Evolutionary conservation across 1,140 invertebrate species (phyloP), one percentile per base, ranked within the genome.

Genomic region (Tetramorium simillimum): DNA sequence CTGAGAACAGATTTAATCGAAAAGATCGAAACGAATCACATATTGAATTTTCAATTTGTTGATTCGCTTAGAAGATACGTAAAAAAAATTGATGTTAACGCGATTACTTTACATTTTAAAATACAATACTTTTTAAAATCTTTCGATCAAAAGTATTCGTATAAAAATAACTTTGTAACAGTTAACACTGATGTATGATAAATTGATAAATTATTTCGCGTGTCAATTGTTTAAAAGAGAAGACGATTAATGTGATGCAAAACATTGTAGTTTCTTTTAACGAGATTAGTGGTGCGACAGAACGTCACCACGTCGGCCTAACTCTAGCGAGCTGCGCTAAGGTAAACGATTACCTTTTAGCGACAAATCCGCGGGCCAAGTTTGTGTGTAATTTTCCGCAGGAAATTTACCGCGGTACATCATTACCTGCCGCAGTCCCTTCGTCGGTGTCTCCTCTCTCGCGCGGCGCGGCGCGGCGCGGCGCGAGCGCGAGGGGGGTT

Each of bases 341-440:
- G 28, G 18, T 75, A 84, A 84, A 84, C 56, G 80, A 84, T 90
- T 70, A 90, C 67, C 69, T 90, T 85, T 86, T 58, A 58, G 62
- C 76, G 72, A 72, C 72, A 90, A 86, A 76, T 86, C 84, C 73
- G 87, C 82, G 84, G 69, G 75, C 78, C 77, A 86, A 90, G 78
- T 86, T 77, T 87, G 70, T 70, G 87, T 88, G 87, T 89, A 91
- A 91, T 91, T 91, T 91, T 91, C 89, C 85, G 85, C 90, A 89
- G 89, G 87, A 91, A 91, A 91, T 91, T 91, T 91, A 91, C 84
- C 90, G 80, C 80, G 90, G 87, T 91, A 91, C 89, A 91, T 91
- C 90, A 89, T 91, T 91, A 91, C 90, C 89, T 89, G 90, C 80
- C 90, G 87, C 89, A 90, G 86, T 85, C 85, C 40, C 80, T 62